Evolutionary conservation across 2,113 vertebrate species (phyloP), one percentile per base, ranked within the genome.

Genomic region (Rhabdomys dilectus): DNA sequence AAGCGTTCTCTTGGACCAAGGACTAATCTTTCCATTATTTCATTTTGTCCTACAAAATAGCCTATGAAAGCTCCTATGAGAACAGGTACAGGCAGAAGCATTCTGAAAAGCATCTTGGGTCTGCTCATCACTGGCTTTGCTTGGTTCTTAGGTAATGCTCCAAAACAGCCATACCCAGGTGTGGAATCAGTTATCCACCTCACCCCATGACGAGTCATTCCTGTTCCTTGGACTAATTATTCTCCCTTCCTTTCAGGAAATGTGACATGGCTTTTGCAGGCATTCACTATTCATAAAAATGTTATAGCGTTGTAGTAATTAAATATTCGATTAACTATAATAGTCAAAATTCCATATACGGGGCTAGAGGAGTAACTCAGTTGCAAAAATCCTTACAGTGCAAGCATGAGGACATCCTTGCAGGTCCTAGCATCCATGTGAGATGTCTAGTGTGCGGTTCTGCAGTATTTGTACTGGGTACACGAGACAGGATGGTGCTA

Each of bases 1-100:
- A 91, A 94, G 75, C 11, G 8, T 88, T 96, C 80, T 92, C 82
- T 80, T 78, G 93, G 62, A 68, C 80, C 80, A 91, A 51, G 34
- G 56, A 72, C 58, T 2, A 62, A 53, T n/a, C 22, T 92, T 92
- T 80, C 64, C 76, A 80, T 92, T 24, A 31, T 76, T 94, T 88
- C 62, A 77, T 76, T 51, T 72, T n/a, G 48, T 60, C 76, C 29
- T 82, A 62, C 62, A 70, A 89, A 84, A 91, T 15, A 13, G 10
- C n/a, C 8, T 73, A 86, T 3, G 64, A 78, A 42, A 93, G 73
- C 31, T 70, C 80, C 24, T 29, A 60, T 0, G 36, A 62, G 68
- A 91, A 36, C 31, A 58, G 7, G 34, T 26, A 1, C 5, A 17
- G 58, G 8, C 29, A 85, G 80, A 70, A 15, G 39, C 16, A 17